Evolutionary conservation across 2,113 vertebrate species (phyloP), one percentile per base, ranked within the genome.

Genomic region (Megaceryle maxima): DNA sequence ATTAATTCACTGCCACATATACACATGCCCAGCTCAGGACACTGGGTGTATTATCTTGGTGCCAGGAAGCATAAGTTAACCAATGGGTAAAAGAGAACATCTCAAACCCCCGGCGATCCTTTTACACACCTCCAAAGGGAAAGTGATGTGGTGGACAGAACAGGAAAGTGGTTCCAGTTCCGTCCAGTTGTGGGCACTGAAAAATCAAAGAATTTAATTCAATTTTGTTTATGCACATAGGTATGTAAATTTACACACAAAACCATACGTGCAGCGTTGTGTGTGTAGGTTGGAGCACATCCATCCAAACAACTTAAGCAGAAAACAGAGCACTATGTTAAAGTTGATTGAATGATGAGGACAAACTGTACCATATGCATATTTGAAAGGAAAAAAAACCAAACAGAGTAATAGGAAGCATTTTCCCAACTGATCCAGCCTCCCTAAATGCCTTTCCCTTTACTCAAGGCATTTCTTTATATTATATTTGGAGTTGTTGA

Each of bases 331-430:
- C 56, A 11, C 25, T 18, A 0, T 15, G 0, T 0, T 13, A 22
- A 22, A 28, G 20, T 0, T 24, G 83, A 16, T 8, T 33, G 46
- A 46, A 19, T 28, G 48, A n/a, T 3, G 18, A 69, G 35, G 48
- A 64, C 83, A 69, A 5, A 4, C n/a, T 68, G 33, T 0, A 16
- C 56, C 8, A 2, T 22, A 41, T 1, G 0, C 0, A 2, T 0
- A 7, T 11, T 2, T 66, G 29, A 35, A 44, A 44, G 15, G 26
- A 35, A 29, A 37, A 60, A 55, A 46, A 20, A 8, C 46, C 46
- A 48, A 48, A 1, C 2, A 44, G 44, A 69, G 35, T 1, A 14
- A 19, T 3, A 90, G 16, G 72, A 85, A 68, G 35, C 16, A 16
- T 60, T 75, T 22, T 26, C 51, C 24, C 69, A 24, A 33, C 10